phyloP scores from a whole-genome alignment of 2,888 invertebrate species.

The Andrena camellia region DNA sequence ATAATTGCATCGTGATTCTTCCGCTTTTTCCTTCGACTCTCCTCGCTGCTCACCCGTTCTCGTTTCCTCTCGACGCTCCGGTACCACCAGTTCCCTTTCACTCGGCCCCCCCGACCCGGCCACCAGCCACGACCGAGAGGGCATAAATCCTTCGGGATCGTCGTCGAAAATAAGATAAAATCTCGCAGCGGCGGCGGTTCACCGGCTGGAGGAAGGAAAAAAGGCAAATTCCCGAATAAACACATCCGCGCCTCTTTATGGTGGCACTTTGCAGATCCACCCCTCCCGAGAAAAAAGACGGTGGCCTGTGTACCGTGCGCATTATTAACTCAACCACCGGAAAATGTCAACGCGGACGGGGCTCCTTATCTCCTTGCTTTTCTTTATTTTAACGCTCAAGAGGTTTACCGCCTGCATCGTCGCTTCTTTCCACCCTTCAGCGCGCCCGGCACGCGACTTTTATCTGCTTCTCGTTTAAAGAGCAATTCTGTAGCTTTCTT shows the following conservation, averaged over 20 bases:
- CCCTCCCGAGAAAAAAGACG: constrained; percentile 53
- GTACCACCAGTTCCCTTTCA: constrained; percentile 11
- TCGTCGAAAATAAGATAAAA: constrained; percentile 84
- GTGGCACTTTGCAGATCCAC: constrained; percentile 79
- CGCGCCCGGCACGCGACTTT: constrained; percentile 39
- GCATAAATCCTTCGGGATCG: constrained; percentile 83
- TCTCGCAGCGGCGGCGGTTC: constrained; percentile 65
- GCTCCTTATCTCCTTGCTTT: constrained; percentile 79
- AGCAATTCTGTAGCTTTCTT: constrained; percentile 3
- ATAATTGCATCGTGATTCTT: constrained; percentile 82
- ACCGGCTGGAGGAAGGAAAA: constrained; percentile 70
- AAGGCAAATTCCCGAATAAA: constrained; percentile 84
- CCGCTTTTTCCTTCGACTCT: constrained; percentile 71
- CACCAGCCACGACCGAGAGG: constrained; percentile 73
- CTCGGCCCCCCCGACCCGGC: background rate
- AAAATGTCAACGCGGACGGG: constrained; percentile 82
- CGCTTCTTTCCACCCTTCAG: constrained; percentile 31
- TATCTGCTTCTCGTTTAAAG: constrained; percentile 36
- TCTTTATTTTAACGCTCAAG: constrained; percentile 77
- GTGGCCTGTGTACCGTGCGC: constrained; percentile 81
- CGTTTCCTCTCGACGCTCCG: constrained; percentile 23
- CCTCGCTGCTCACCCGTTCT: constrained; percentile 29
- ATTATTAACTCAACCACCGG: constrained; percentile 85
- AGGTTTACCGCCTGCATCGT: constrained; percentile 33
- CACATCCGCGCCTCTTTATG: constrained; percentile 84